Percentiles rank a stretch among this genome's conserved stretches.
These are phyloP conservation scores for Caiman crocodilus DNA, from an alignment of 2,797 vertebrate species.

Conservation along the genomic window DNA sequence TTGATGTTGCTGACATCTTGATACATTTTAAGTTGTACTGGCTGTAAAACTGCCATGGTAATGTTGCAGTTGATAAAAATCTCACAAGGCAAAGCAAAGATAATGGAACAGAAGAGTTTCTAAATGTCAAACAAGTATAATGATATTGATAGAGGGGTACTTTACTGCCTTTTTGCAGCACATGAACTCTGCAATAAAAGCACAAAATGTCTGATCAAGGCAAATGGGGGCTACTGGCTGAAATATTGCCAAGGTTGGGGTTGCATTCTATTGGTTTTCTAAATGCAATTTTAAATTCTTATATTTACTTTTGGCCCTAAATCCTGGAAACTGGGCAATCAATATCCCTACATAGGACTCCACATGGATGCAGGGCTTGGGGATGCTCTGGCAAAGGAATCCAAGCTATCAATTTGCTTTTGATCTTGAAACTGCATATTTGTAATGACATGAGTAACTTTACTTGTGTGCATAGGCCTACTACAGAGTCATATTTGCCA, in stretches of 20 bases:
- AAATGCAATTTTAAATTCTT: constrained; percentile 29
- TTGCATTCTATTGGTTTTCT: constrained; percentile 41
- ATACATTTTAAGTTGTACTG: constrained; percentile 68
- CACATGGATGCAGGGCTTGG: neutral
- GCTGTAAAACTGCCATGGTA: constrained; percentile 72
- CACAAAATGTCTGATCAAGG: neutral
- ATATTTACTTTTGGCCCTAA: neutral
- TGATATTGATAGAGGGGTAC: constrained; percentile 51
- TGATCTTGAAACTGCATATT: neutral
- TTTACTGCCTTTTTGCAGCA: constrained; percentile 42
- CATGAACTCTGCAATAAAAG: constrained; percentile 35
- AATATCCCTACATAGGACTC: neutral
- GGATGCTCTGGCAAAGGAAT: neutral
- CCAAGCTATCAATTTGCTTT: constrained; percentile 21
- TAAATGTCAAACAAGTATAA: constrained; percentile 70
- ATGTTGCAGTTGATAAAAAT: constrained; percentile 74
- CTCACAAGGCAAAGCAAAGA: constrained; percentile 64
- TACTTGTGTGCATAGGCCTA: neutral
- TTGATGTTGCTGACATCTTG: constrained; percentile 73
- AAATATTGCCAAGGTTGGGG: constrained; percentile 33
- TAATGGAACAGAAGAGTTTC: constrained; percentile 63
- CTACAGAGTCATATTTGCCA: neutral
- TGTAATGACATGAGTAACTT: neutral
- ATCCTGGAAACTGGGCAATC: constrained; percentile 34
- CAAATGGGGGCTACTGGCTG: constrained; percentile 17